Conservation (phyloP, 2,797 vertebrate species). For the Atherinosoma microstoma region DNA sequence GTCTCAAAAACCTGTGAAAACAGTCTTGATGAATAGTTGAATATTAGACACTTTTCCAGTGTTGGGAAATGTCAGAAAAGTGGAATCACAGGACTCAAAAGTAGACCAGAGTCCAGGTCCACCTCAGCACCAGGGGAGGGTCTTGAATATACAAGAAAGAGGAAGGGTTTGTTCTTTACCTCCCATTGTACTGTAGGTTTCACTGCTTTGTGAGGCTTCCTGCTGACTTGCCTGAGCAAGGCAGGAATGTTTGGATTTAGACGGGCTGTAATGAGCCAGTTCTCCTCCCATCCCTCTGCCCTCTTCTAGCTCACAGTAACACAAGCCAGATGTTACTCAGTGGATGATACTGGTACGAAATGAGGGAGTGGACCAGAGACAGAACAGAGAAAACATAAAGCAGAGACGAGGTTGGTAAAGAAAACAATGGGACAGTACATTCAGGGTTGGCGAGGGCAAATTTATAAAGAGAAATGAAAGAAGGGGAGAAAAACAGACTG, state of each 20-base stretch:
- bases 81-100: background rate
- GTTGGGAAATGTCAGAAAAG: too few relatives aligned
- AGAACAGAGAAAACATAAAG: background rate
- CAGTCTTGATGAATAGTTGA: too few relatives aligned
- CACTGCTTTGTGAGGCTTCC: constrained; percentile 9
- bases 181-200: constrained; percentile 6
- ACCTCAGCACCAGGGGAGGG: background rate
- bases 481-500: background rate
- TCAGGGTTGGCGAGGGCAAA: background rate
- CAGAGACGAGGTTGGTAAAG: background rate
- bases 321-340: constrained; percentile 60
- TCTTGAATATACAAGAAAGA: background rate
- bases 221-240: constrained; percentile 41
- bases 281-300: constrained; percentile 31
- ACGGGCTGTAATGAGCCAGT: constrained; percentile 27
- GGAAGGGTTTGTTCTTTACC: constrained; percentile 1
- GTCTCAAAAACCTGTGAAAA: too few relatives aligned
- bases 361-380: background rate
- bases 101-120: background rate
- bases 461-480: constrained; percentile 1
- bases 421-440: background rate
- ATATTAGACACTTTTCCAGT: too few relatives aligned
- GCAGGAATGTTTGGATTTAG: constrained; percentile 59
- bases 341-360: constrained; percentile 17
- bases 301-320: constrained; percentile 42